Evolutionary conservation across 2,113 vertebrate genomes (phyloP), one percentile per base, ranked within the genome.

Genomic region (Odontophorus gujanensis): DNA sequence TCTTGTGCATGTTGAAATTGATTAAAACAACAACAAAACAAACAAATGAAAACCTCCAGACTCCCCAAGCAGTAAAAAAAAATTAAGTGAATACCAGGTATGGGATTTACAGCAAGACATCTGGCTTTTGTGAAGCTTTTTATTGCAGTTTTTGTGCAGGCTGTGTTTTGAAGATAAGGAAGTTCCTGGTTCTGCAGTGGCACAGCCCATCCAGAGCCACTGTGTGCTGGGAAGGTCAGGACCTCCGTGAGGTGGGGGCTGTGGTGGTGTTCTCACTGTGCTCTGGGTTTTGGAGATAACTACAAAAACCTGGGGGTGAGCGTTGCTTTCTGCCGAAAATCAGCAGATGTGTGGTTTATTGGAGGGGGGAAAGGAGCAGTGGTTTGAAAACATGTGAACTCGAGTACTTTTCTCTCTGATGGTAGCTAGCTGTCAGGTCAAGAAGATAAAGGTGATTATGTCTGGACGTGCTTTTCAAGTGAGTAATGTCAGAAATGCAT

Each of bases 121-220:
- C 76, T 95, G 91, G 63, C 78, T 85, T 93, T 87, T 58, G 45
- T 89, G 91, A 91, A 89, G 79, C 47, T 25, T 92, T 95, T 93
- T 83, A 78, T 83, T 85, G 91, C 81, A 62, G 71, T 75, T 78
- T 77, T 92, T 61, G 65, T 86, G 61, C 2, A 0, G 65, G 40
- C 84, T 95, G 77, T 57, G 65, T 66, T 87, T 91, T 95, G 81
- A 58, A 95, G 95, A 96, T 94, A 93, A 96, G 90, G 81, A 59
- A 63, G 87, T 90, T 89, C 85, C 51, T 66, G 65, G 51, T 78
- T 89, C 47, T 89, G 74, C 89, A 6, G 11, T 55, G 77, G 36
- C 0, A 0, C 86, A 94, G 58, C 85, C 72, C 74, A 45, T 90
- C 50, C 51, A 53, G 26, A 53, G 51, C 51, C 51, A 53, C 51